Evolutionary conservation across 1,140 invertebrate species (phyloP), one percentile per base, ranked within the genome.

Genomic region (Drosophila subobscura): DNA sequence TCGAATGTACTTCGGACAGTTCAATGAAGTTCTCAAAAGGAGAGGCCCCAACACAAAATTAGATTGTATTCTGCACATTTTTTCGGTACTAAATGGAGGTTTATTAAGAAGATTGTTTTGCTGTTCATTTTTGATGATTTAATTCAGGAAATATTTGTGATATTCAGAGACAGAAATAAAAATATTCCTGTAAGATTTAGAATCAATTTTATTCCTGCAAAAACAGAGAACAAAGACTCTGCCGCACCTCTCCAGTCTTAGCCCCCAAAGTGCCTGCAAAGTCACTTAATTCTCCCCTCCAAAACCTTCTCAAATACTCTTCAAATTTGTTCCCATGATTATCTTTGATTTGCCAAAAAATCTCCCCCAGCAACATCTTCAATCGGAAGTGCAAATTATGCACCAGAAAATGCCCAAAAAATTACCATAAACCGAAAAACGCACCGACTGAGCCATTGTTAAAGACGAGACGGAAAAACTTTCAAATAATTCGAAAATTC

Each of bases 1-100:
- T 74, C 71, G 52, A 63, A 74, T 72, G 67, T 58, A 71, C 70
- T 57, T 44, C 56, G 37, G 56, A 61, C 68, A 50, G 56, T 73
- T 74, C 53, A 51, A 56, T 64, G 59, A 65, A 73, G 58, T 73
- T 73, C 51, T 64, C 51, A 40, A 61, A 73, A 54, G 58, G 45
- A 57, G 50, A 72, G 58, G 44, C 44, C 42, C 68, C 16, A 12
- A 72, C 54, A 51, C 16, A 12, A 72, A 61, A 51, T 63, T 42
- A 52, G 67, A 61, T 68, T 66, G 63, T 68, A 64, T 20, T 29
- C 42, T 50, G 67, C 53, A 49, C 50, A 68, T 56, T 45, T 46
- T 54, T 40, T 68, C 20, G 22, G 50, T 49, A 56, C 56, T 46
- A 29, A 54, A 54, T 12, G 25, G 33, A 20, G 7, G 20, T 8